phyloP scores from a whole-genome alignment of 1,140 invertebrate species.

The Triops longicaudatus region DNA sequence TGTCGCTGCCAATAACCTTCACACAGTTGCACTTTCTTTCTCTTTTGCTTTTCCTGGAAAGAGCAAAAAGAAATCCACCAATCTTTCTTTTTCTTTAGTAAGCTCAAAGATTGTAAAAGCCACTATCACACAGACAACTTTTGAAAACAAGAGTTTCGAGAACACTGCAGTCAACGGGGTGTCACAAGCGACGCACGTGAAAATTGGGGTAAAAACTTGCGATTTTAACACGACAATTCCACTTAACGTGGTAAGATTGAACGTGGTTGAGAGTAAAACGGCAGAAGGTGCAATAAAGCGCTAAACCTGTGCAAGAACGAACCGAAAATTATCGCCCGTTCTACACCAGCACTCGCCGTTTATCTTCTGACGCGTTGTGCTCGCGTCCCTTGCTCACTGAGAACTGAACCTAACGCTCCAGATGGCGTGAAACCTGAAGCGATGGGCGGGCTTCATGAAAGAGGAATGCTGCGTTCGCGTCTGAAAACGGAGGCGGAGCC shows the following conservation, averaged over 20 bases:
- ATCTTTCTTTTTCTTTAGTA: no score
- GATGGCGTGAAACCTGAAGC: slow-evolving; percentile 6
- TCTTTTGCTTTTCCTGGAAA: background rate
- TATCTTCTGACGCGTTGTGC: background rate
- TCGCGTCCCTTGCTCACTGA: background rate
- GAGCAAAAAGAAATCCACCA: background rate
- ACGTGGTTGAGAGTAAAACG: background rate
- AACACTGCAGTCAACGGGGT: no score
- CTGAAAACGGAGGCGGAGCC: background rate
- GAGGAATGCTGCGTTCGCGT: background rate
- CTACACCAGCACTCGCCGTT: background rate
- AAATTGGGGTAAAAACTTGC: no score
- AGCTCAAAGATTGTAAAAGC: no score
- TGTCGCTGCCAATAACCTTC: background rate
- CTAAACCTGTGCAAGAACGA: background rate
- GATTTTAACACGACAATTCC: no score
- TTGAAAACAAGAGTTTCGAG: no score
- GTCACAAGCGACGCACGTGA: no score
- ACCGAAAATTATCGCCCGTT: no score
- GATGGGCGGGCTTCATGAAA: background rate
- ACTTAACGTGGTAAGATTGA: background rate
- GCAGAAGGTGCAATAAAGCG: background rate
- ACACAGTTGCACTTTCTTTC: background rate
- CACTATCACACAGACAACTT: no score
- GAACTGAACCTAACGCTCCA: background rate